Conservation (phyloP, 2,113 vertebrate species). For the Cariama cristata region DNA sequence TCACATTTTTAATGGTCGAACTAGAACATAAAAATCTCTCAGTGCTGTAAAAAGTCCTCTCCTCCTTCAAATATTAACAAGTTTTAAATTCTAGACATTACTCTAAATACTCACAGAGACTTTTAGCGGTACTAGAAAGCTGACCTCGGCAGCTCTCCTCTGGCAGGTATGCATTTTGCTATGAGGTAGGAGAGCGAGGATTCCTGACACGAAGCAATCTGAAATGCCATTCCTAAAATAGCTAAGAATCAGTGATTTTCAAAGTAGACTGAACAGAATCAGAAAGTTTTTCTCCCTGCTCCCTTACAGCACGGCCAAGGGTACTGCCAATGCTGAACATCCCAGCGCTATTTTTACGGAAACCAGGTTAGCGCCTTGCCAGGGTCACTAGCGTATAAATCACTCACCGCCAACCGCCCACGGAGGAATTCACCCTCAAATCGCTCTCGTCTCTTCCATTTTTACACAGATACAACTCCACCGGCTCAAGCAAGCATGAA, state of each 20-base stretch:
- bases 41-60: not conserved
- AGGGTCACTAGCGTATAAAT: not conserved
- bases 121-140: not conserved
- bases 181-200: rapidly evolving
- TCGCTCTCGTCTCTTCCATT: not conserved
- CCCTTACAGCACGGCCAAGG: not conserved
- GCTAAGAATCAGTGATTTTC: not conserved
- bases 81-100: not conserved
- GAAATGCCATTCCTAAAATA: slow-evolving; percentile 17
- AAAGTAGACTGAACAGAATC: not conserved
- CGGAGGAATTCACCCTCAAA: not conserved
- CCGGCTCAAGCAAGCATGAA: rapidly evolving
- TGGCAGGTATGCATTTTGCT: not conserved
- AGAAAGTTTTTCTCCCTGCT: not conserved
- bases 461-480: not conserved
- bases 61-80: not conserved
- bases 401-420: rapidly evolving
- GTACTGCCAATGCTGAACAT: not conserved
- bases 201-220: not conserved
- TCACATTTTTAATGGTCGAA: not conserved
- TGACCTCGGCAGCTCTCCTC: not conserved
- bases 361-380: not conserved
- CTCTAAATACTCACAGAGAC: not conserved
- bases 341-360: not conserved
- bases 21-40: not conserved